Evolutionary conservation across 2,888 invertebrate genomes (phyloP).

Genomic region (Muscina levida): DNA sequence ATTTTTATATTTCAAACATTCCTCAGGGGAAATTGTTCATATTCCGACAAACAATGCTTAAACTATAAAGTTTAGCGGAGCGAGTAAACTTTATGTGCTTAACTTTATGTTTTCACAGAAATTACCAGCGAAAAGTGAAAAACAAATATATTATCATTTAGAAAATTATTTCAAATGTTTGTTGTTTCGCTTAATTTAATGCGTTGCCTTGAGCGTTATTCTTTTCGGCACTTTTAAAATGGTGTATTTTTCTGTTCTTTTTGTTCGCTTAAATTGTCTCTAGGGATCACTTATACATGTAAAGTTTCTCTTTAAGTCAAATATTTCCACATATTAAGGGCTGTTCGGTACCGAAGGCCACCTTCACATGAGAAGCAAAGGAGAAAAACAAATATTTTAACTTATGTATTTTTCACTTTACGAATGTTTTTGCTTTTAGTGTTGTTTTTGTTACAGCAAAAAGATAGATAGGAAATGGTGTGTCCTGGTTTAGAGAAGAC

Average conservation of each 20-base stretch:
- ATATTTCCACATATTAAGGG: neutral
- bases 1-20: slow-evolving; percentile 18
- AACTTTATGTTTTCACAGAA: neutral
- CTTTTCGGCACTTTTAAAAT: neutral
- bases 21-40: slow-evolving; percentile 7
- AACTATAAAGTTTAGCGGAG: slow-evolving; percentile 6
- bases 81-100: too few relatives aligned
- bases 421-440: neutral
- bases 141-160: slow-evolving; percentile 23
- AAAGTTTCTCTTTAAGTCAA: slow-evolving; percentile 43
- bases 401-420: slow-evolving; percentile 11
- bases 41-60: neutral
- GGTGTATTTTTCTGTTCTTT: slow-evolving; percentile 2
- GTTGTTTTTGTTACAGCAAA: neutral
- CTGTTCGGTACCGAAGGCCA: too few relatives aligned
- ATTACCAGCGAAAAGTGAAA: neutral
- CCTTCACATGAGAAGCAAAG: neutral
- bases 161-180: slow-evolving; percentile 32
- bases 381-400: slow-evolving; percentile 37
- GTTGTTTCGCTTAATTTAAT: slow-evolving; percentile 49
- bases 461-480: slow-evolving; percentile 33
- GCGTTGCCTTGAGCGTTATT: slow-evolving; percentile 31
- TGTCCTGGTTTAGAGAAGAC: neutral
- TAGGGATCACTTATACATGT: slow-evolving; percentile 52
- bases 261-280: slow-evolving; percentile 35